Base-by-base conservation (phyloP, 2,888 invertebrate genomes). In the Tanypteryx hageni region DNA sequence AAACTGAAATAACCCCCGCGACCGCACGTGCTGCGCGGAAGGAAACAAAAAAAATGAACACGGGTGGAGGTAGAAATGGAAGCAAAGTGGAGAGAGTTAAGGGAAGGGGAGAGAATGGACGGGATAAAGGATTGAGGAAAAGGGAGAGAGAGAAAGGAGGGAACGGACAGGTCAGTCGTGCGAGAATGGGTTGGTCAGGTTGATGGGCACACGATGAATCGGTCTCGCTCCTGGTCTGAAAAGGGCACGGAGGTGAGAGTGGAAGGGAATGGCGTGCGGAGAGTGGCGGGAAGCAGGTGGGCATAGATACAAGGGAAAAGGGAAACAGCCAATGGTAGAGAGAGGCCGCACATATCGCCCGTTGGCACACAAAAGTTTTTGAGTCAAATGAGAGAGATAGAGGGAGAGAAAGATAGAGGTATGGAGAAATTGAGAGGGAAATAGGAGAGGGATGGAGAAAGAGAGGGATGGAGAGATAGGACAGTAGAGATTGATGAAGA, bases 111-210 rank as follows among this genome's bases (percentile, higher is more conserved):
- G 64, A 13, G 76, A 76, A 76, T 27, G 68, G 68, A 68, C 22
- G 22, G 68, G 68, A n/a, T 22, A 22, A n/a, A 13, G 76, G 27
- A 27, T 27, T 76, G 27, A 76, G 76, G 27, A 22, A 76, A 76
- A 76, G 76, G 76, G 9, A 22, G 22, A 76, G 22, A 76, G 22
- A 16, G 64, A 64, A 16, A 68, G 18, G 7, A 9, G 76, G 76
- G 76, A 22, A 22, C 44, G 44, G 44, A 76, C 22, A 76, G 76
- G 76, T 76, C 76, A 76, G 22, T 27, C 22, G 76, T 76, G 76
- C 76, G 27, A 27, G 76, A 27, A 76, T 76, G 76, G 76, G 76
- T 27, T 76, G 76, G 76, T 76, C 76, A 76, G 68, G 68, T 68
- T 68, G 68, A 68, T 68, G 22, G 76, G 22, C 22, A 27, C 76